Evolutionary conservation across 1,140 invertebrate genomes (phyloP), one percentile per base, ranked within the genome.

Genomic region (Brachionus paranguensis): DNA sequence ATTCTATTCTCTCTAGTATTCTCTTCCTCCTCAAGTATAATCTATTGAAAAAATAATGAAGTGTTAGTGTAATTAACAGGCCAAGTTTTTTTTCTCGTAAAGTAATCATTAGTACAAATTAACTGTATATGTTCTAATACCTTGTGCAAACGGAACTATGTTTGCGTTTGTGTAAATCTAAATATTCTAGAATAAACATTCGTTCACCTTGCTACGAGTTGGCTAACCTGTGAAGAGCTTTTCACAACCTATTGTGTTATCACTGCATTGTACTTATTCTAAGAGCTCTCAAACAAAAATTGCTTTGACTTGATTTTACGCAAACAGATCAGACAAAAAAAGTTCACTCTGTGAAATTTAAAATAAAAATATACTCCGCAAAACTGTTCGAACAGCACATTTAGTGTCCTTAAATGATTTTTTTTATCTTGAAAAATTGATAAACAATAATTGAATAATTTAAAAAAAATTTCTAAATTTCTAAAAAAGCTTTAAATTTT

Each of bases 61-160:
- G 68, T 72, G 68, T 72, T 72, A 72, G 33, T 43, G 68, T 72
- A 72, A 72, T 72, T 72, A 72, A 72, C 68, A 72, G 68, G 29
- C 29, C 17, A 41, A 72, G 17, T 27, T 27, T 50, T 27, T 7
- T n/a, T 29, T 29, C 27, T 37, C 33, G 33, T 11, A 76, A 29
- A 50, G 45, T 76, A 50, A 76, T 47, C 24, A 37, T 29, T 50
- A 50, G 43, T 50, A 76, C 20, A 76, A 50, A 76, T 50, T 50
- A 50, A 47, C 72, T 76, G 12, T 76, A 37, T 24, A 43, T n/a
- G 7, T 76, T 76, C 27, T 76, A 76, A 76, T 76, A 50, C 72
- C 72, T 76, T 76, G 45, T 27, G 43, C 47, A 76, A 76, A 76
- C 72, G 72, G 27, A 37, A 70, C 24, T 76, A n/a, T 47, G n/a